Percentiles rank a stretch among this genome's conserved stretches.
These are phyloP conservation scores for Diceros bicornis DNA, from an alignment of 2,797 vertebrate species.

Conservation along the genomic window DNA sequence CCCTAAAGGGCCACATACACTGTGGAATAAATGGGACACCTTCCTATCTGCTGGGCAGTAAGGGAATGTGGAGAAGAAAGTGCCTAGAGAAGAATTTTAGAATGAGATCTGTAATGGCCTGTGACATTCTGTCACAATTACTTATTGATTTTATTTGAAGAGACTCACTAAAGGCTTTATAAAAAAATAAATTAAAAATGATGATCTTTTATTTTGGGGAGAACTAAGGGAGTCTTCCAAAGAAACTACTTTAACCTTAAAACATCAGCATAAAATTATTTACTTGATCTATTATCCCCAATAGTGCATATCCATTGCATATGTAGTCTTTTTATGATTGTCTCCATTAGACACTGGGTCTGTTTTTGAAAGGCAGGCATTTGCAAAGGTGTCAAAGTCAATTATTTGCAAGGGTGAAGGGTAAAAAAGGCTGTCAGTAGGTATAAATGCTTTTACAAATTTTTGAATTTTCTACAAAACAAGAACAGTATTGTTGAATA, in stretches of 20 bases:
- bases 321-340: neutral
- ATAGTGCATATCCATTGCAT: neutral
- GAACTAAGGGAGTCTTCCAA: neutral
- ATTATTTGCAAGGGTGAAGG: neutral
- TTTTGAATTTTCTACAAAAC: conserved; percentile 40
- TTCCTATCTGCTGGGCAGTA: conserved; percentile 19
- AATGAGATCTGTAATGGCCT: conserved; percentile 66
- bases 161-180: conserved; percentile 4
- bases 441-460: conserved; percentile 37
- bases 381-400: conserved; percentile 51
- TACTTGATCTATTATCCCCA: neutral
- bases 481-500: neutral
- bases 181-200: neutral
- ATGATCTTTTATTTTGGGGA: conserved; percentile 39
- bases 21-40: conserved; percentile 34
- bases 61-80: neutral
- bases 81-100: conserved; percentile 51
- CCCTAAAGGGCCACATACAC: neutral
- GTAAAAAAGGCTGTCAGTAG: neutral
- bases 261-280: conserved; percentile 18
- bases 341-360: neutral
- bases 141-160: conserved; percentile 71
- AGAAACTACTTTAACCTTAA: conserved; percentile 47
- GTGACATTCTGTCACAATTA: conserved; percentile 72
- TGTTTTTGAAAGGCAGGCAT: conserved; percentile 21